Evolutionary conservation across 2,888 invertebrate genomes (phyloP), one percentile per base, ranked within the genome.

Genomic region (Apotomis capreana): DNA sequence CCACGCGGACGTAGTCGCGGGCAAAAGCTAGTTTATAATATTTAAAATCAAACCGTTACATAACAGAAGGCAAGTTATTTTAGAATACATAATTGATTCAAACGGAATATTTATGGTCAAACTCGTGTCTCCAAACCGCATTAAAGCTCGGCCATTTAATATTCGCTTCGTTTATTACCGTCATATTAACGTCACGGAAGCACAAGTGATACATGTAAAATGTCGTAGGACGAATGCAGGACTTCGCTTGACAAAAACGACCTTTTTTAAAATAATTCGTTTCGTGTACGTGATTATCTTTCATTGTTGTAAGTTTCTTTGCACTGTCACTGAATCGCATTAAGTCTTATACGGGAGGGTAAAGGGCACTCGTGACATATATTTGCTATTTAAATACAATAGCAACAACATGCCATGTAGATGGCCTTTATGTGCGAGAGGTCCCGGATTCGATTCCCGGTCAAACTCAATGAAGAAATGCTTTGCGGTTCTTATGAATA

Each of bases 291-390:
- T 40, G 71, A 71, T 71, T 71, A 70, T 71, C 69, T 65, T 57
- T 67, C 71, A 65, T 71, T 74, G 69, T 71, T 60, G 68, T 65
- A 68, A 15, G 55, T 54, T 62, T 54, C 73, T 76, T 74, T 76
- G 68, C 75, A 70, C 75, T 77, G 77, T 77, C 77, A 75, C 58
- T 63, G 69, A 58, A 74, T 70, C 74, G 61, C 74, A 76, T 76
- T 77, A 74, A 77, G 75, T 76, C 74, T 76, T 74, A 78, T 75
- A 78, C 74, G 73, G 75, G 68, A 76, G 76, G 76, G 73, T 77
- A 77, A 76, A 78, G 77, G 77, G 77, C 76, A 55, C 57, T 68
- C 68, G 73, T 76, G 79, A 78, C 76, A 76, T 75, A 77, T 75
- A 63, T 69, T 74, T 70, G 61, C 65, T 73, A 60, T 74, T 76